Evolutionary conservation across 2,888 invertebrate genomes (phyloP), one percentile per base, ranked within the genome.

Genomic region (Euplexia lucipara): DNA sequence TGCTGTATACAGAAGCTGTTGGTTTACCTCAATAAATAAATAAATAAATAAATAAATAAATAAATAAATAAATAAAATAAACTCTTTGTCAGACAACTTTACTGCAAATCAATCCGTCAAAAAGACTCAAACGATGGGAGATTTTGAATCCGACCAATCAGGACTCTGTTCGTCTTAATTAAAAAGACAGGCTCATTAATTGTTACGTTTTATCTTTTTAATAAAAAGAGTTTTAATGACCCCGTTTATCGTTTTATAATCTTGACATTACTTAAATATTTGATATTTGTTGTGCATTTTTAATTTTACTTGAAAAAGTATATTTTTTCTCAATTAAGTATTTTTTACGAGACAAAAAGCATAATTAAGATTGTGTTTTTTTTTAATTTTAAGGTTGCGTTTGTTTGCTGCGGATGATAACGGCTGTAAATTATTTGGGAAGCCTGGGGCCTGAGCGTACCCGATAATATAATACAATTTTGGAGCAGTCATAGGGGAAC

Each of bases 201-300:
- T 64, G 26, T 20, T 9, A 20, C 20, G 30, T 14, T 26, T 20
- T 32, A 1, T 2, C 10, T 20, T 14, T 63, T 48, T 48, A 64
- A 49, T 63, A 30, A 35, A 41, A 30, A 14, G 10, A 14, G 5
- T 41, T 62, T 37, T 63, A n/a, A 63, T 63, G 18, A 26, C 4
- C 10, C 16, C 3, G 20, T 63, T 39, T 39, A 42, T 34, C 14
- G 20, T 10, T 49, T 65, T 14, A 20, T 35, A 42, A 65, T 42
- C 49, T 35, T 35, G n/a, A 32, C 22, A 14, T 47, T 62, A 7
- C n/a, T 49, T 64, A 30, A 63, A 65, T 16, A 30, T 48, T 42
- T 48, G 1, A 18, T 18, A 20, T 42, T 48, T 16, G n/a, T 30
- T 20, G 26, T 41, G 10, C 18, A 37, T 45, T 32, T 44, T 7